Percentiles rank a stretch among this genome's conserved stretches.
phyloP scores from a whole-genome alignment of 2,888 invertebrate genomes.

The Watsonalla binaria region DNA sequence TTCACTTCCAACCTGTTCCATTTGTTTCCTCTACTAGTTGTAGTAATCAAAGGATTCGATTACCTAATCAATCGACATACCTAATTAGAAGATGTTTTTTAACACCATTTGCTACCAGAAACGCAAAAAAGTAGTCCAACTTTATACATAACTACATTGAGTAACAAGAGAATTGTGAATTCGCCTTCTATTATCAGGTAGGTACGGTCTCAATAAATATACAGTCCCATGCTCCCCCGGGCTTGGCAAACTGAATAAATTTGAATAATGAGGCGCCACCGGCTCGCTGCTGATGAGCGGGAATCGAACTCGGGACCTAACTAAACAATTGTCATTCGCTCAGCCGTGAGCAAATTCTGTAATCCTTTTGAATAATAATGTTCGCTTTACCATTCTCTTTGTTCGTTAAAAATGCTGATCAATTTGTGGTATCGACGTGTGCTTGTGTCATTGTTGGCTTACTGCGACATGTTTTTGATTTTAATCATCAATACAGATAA shows the following conservation, averaged over 20 bases:
- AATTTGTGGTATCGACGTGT: neutral
- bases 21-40: no score
- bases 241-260: constrained; percentile 49
- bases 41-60: no score
- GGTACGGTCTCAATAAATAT: constrained; percentile 5
- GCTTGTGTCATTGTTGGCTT: neutral
- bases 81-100: no score
- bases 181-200: neutral
- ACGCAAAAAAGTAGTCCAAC: no score
- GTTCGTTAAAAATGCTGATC: neutral
- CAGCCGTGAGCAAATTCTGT: constrained; percentile 33
- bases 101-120: no score
- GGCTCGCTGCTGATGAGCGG: constrained; percentile 42
- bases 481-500: no score
- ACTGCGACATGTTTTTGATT: neutral
- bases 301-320: constrained; percentile 40
- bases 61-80: no score
- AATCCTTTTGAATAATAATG: constrained; percentile 40
- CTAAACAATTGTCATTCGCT: constrained; percentile 49
- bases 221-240: constrained; percentile 21
- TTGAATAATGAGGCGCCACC: constrained; percentile 55
- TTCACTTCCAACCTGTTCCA: no score
- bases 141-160: neutral
- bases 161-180: constrained; percentile 4
- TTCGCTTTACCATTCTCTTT: constrained; percentile 23